Evolutionary conservation across 2,888 invertebrate genomes (phyloP), one percentile per base, ranked within the genome.

Genomic region (Thymelicus lineola): DNA sequence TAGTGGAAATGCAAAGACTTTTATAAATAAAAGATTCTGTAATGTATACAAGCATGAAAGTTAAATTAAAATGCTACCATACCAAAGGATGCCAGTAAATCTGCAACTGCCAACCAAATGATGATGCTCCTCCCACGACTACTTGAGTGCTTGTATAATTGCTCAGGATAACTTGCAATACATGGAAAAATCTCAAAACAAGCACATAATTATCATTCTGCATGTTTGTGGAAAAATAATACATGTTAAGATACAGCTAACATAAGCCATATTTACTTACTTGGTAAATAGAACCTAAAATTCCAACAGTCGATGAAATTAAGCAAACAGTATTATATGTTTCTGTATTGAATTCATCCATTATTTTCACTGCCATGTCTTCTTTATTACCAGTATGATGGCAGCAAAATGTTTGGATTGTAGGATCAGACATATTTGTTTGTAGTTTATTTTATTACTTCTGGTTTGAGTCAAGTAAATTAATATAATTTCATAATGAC

Each of bases 331-430:
- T 91, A 83, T 97, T 97, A 83, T 97, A 97, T 2, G 95, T 94
- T 79, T 95, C 94, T 0, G 96, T 95, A 83, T 97, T 96, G 81
- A 97, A 97, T 87, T 96, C 96, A 74, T 94, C 90, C 95, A 97
- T 96, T 71, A 96, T 94, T 80, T 93, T 91, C 9, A 96, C 89
- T 35, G 96, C 95, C 81, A 95, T 94, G 79, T 96, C 95, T 73
- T 95, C 94, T 71, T 94, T 94, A 80, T 95, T 95, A 15, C 94
- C 95, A 66, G 95, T 94, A 77, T 96, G 95, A 82, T 96, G 96
- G 82, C 97, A 97, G 85, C 96, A 96, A 84, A 97, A 97, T 14
- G 97, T 97, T 93, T 97, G 97, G 79, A 97, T 96, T 53, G 97
- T 97, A 66, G 97, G 97, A 88, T 97, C 97, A 46, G 97, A 96